Conservation (phyloP, 2,888 invertebrate genomes). For the Lumbricus terrestris region DNA sequence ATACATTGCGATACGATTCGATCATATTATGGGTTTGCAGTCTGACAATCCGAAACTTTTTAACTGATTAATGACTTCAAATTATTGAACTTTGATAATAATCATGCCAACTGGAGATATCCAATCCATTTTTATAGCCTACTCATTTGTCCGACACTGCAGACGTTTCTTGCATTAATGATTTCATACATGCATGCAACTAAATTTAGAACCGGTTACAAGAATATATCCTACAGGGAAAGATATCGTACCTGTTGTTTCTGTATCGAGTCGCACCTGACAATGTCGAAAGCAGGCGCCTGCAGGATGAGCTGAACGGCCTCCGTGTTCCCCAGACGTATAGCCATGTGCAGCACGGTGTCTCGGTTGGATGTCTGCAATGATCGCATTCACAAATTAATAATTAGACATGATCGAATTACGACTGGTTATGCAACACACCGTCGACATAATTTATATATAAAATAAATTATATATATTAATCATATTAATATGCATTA, state of each 20-base stretch:
- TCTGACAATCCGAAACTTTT: not conserved
- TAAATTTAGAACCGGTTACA: not conserved
- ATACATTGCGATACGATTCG: no score
- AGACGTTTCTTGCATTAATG: not conserved
- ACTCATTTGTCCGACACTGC: not conserved
- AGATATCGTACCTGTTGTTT: slow-evolving; percentile 31
- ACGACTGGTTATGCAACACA: not conserved
- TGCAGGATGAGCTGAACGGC: slow-evolving; percentile 40
- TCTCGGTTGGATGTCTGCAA: slow-evolving; percentile 39
- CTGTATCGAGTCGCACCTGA: slow-evolving; percentile 38
- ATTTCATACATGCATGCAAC: not conserved
- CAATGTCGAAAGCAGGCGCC: slow-evolving; percentile 36
- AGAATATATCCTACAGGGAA: not conserved
- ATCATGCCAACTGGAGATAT: not conserved
- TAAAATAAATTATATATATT: no score
- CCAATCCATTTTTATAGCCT: no score
- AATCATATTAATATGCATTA: no score
- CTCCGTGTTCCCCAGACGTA: slow-evolving; percentile 38
- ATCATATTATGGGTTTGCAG: not conserved
- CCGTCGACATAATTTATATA: no score
- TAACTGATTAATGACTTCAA: not conserved
- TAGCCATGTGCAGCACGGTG: slow-evolving; percentile 38
- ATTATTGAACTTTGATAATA: not conserved
- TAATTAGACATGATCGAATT: not conserved
- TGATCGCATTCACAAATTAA: not conserved